These are phyloP conservation scores for Sitodiplosis mosellana DNA, from an alignment of 1,140 invertebrate species.

Conservation along the genomic window DNA sequence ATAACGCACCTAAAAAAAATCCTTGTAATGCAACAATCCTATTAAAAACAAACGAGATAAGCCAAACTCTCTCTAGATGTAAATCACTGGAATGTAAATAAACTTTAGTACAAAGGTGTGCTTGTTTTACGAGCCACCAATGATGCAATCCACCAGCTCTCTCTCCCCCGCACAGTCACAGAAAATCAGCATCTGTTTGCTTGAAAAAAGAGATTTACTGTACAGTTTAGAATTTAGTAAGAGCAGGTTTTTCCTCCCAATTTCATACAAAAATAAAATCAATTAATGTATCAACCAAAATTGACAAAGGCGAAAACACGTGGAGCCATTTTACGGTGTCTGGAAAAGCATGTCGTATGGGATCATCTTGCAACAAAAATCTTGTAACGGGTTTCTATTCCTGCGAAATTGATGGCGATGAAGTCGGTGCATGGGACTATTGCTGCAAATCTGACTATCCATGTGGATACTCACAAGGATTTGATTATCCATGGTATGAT, in stretches of 20 bases:
- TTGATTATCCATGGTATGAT: constrained; percentile 50
- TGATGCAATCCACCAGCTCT: no score
- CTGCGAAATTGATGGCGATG: constrained; percentile 52
- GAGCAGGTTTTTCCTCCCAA: no score
- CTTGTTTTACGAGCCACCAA: no score
- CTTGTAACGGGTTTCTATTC: constrained; percentile 54
- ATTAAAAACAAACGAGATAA: no score
- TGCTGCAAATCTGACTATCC: constrained; percentile 59
- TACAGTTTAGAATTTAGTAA: no score
- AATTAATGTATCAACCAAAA: background rate
- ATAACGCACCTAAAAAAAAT: background rate
- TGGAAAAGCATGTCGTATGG: constrained; percentile 52
- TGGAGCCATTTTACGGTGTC: constrained; percentile 58
- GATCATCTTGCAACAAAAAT: constrained; percentile 48
- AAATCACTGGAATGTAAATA: no score
- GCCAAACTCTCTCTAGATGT: no score
- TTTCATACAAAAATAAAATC: no score
- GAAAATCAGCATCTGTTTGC: background rate
- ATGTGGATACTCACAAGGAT: constrained; percentile 63
- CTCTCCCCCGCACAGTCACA: no score
- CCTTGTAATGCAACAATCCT: no score
- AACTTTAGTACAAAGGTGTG: no score
- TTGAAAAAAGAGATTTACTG: no score
- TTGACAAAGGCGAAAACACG: constrained; percentile 23
- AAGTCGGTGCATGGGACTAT: constrained; percentile 55